phyloP scores from a whole-genome alignment of 2,797 vertebrate species.

The Melanotaenia nigrans region DNA sequence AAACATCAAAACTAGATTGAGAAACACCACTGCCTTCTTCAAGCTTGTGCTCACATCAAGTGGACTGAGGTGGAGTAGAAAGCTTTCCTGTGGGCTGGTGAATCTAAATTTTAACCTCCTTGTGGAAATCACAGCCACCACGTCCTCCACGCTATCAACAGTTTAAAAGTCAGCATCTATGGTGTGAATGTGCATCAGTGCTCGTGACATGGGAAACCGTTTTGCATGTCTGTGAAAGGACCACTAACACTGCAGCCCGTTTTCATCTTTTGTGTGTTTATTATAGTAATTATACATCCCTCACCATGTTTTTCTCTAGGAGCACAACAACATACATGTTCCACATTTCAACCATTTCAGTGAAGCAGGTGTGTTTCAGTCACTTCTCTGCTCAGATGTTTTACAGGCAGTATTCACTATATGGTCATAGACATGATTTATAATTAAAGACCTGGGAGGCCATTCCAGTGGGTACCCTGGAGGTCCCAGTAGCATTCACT shows the following conservation, averaged over 20 bases:
- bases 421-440: conserved; percentile 38
- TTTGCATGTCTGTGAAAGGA: too few species aligned
- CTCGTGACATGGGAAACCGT: too few species aligned
- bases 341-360: background rate
- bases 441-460: conserved; percentile 45
- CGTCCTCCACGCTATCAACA: background rate
- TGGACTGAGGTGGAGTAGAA: background rate
- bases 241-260: too few species aligned
- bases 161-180: too few species aligned
- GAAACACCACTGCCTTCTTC: too few species aligned
- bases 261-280: too few species aligned
- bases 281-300: background rate
- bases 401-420: conserved; percentile 23
- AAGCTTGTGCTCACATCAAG: background rate
- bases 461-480: conserved; percentile 19
- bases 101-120: background rate
- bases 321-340: background rate
- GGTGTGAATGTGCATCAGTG: too few species aligned
- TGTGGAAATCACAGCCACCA: background rate
- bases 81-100: background rate
- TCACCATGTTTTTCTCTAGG: background rate
- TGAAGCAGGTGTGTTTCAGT: background rate
- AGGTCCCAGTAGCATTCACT: conserved; percentile 27
- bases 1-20: too few species aligned
- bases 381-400: conserved; percentile 33